Evolutionary conservation across 2,113 vertebrate species (phyloP), one percentile per base, ranked within the genome.

Genomic region (Orientallactaga bullata): DNA sequence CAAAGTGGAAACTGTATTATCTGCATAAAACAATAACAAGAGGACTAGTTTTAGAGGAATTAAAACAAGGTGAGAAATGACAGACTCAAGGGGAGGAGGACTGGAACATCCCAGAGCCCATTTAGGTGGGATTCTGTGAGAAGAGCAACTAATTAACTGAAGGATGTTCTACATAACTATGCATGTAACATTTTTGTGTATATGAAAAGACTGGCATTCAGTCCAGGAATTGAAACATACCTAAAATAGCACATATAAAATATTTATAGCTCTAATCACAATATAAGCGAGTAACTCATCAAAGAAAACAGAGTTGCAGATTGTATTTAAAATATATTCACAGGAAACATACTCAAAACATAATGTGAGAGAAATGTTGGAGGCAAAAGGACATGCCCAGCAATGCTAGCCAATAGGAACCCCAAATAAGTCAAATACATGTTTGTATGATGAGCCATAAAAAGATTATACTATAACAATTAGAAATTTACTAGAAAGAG

Each of bases 241-340:
- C n/a, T 17, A 55, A 61, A 91, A 86, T 65, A 88, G 47, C 39
- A 66, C 30, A 5, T 51, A 58, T n/a, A 89, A 80, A 77, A 35
- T 72, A 30, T 35, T 63, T n/a, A 47, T 76, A 16, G 12, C 11
- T 79, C 28, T 92, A 74, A 32, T 79, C 32, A 63, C 7, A 51
- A 73, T 32, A 92, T 32, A 71, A 90, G 26, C 63, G 60, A 15
- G 10, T 89, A 76, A 78, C 26, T 79, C 47, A 68, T 63, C 69
- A 63, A 37, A 84, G 15, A 42, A 79, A 65, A 90, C 28, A 42
- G 2, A 78, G 79, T 87, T 61, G 76, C 47, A 63, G 69, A 42
- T 73, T 11, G 24, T 60, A 91, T 69, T 79, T 86, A 39, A 42
- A 77, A 68, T 92, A 74, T 39, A 4, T 77, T 82, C 95, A 23